Evolutionary conservation across 1,140 invertebrate genomes (phyloP).

Genomic region (Wasmannia auropunctata): DNA sequence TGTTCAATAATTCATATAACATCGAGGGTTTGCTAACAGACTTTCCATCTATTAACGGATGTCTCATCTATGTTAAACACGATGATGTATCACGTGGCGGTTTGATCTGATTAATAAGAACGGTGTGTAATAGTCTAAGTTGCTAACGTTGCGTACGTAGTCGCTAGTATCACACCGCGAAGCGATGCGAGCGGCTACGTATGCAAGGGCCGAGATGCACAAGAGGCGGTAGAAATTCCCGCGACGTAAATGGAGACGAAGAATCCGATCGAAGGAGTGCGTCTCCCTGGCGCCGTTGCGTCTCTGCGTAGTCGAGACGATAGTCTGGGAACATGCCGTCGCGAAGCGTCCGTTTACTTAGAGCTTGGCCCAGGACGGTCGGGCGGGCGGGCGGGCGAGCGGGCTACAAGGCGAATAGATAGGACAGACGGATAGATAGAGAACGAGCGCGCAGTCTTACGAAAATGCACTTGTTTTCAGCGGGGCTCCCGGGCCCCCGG

Average conservation of each 20-base stretch:
- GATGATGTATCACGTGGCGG: background rate
- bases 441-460: slow-evolving; percentile 16
- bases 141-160: slow-evolving; percentile 16
- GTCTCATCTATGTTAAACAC: background rate
- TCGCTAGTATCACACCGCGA: background rate
- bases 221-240: slow-evolving; percentile 60
- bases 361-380: slow-evolving; percentile 10
- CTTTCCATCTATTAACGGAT: background rate
- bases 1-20: background rate
- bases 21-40: background rate
- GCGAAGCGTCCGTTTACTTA: slow-evolving; percentile 69
- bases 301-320: slow-evolving; percentile 70
- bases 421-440: slow-evolving; percentile 53
- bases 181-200: background rate
- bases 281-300: slow-evolving; percentile 71
- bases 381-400: background rate
- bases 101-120: background rate
- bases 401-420: slow-evolving; percentile 27
- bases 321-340: slow-evolving; percentile 68
- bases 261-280: slow-evolving; percentile 74
- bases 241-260: slow-evolving; percentile 72
- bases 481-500: slow-evolving; percentile 6
- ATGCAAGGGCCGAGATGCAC: slow-evolving; percentile 26
- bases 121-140: background rate
- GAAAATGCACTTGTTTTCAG: slow-evolving; percentile 68